Conservation (phyloP, 2,113 vertebrate species). For the Eulacestoma nigropectus region DNA sequence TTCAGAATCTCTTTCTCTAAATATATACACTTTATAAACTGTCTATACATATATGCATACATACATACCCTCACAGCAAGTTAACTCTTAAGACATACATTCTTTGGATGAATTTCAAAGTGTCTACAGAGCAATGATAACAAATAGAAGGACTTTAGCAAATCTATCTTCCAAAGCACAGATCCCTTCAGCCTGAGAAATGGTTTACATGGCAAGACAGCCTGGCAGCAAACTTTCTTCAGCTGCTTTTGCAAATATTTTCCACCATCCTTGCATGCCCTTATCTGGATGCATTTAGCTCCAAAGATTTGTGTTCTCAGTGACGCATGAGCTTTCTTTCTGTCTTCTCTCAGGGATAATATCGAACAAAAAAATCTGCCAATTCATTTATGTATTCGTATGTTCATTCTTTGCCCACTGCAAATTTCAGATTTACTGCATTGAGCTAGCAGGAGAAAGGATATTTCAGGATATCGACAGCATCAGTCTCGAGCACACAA, state of each 20-base stretch:
- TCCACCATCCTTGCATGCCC: neutral
- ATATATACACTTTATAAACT: neutral
- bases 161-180: neutral
- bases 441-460: neutral
- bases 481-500: rapidly evolving
- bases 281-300: neutral
- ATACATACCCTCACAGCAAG: neutral
- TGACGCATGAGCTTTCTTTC: neutral
- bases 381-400: neutral
- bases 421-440: neutral
- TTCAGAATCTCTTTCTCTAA: neutral
- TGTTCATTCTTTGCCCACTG: neutral
- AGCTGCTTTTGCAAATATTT: neutral
- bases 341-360: neutral
- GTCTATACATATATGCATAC: neutral
- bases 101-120: neutral
- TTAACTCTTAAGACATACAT: neutral
- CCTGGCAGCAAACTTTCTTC: neutral
- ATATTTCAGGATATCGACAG: neutral
- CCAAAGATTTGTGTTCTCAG: neutral
- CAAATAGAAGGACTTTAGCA: neutral
- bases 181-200: neutral
- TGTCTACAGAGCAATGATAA: neutral
- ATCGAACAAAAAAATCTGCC: neutral
- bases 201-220: neutral